Evolutionary conservation across 2,113 vertebrate species (phyloP).

Genomic region (Xiphophorus couchianus): DNA sequence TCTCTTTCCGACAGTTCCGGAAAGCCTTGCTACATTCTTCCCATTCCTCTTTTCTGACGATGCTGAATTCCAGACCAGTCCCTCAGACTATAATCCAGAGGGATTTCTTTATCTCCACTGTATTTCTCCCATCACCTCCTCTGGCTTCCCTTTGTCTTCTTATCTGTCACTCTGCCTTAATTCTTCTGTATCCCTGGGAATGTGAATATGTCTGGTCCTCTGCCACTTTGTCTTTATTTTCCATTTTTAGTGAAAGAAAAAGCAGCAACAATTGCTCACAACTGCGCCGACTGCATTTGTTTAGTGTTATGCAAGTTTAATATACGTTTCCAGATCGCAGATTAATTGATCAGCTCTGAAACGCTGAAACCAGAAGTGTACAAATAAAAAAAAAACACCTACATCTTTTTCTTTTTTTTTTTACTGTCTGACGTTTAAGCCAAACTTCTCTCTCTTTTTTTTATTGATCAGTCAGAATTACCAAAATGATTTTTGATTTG

Average conservation of each 20-base stretch:
- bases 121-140: conserved; percentile 56
- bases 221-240: conserved; percentile 32
- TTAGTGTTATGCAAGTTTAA: background rate
- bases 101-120: conserved; percentile 52
- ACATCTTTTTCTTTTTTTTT: too few relatives aligned
- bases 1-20: conserved; percentile 1
- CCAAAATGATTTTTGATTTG: too few relatives aligned
- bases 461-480: too few relatives aligned
- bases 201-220: conserved; percentile 60
- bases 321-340: background rate
- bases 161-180: conserved; percentile 18
- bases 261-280: conserved; percentile 19
- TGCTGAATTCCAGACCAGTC: conserved; percentile 48
- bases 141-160: conserved; percentile 33
- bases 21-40: conserved; percentile 48
- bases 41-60: conserved; percentile 55
- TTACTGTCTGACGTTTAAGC: too few relatives aligned
- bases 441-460: too few relatives aligned
- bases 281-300: background rate
- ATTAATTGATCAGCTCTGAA: background rate
- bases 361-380: too few relatives aligned
- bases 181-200: conserved; percentile 28
- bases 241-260: background rate
- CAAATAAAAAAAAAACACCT: too few relatives aligned
- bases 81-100: conserved; percentile 38